A percentile compares a stretch with the other conserved stretches of the same genome.
These are phyloP conservation scores for Cynopterus sphinx DNA, from an alignment of 2,797 vertebrate genomes.

Conservation along the genomic window DNA sequence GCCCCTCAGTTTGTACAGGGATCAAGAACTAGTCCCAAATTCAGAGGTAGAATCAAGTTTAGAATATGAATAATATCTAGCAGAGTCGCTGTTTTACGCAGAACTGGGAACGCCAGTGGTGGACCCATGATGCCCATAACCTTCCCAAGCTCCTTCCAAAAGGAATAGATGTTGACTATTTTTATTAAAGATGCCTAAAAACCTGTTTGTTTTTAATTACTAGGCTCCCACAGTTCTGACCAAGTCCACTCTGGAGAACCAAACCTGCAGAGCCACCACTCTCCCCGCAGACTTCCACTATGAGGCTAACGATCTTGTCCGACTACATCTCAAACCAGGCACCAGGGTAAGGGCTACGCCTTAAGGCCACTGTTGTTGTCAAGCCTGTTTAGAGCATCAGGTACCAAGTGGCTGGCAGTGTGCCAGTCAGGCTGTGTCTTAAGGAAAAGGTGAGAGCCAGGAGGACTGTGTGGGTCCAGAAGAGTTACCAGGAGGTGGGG, in stretches of 20 bases:
- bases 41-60: not conserved
- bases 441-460: not conserved
- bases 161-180: not conserved
- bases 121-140: not conserved
- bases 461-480: not conserved
- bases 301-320: constrained; percentile 86
- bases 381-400: not conserved
- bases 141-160: not conserved
- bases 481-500: not conserved
- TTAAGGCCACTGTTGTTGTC: not conserved
- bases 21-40: not conserved
- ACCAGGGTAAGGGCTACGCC: constrained; percentile 85
- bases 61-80: not conserved
- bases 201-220: not conserved
- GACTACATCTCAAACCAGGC: constrained; percentile 91
- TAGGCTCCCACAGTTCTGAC: constrained; percentile 90
- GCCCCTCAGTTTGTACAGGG: not conserved
- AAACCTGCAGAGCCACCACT: constrained; percentile 89
- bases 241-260: constrained; percentile 89
- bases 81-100: not conserved
- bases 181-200: constrained; percentile 18
- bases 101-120: not conserved
- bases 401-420: not conserved
- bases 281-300: constrained; percentile 94
- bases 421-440: not conserved